These are phyloP conservation scores for Apamea monoglypha DNA, from an alignment of 2,888 invertebrate genomes.

Conservation along the genomic window DNA sequence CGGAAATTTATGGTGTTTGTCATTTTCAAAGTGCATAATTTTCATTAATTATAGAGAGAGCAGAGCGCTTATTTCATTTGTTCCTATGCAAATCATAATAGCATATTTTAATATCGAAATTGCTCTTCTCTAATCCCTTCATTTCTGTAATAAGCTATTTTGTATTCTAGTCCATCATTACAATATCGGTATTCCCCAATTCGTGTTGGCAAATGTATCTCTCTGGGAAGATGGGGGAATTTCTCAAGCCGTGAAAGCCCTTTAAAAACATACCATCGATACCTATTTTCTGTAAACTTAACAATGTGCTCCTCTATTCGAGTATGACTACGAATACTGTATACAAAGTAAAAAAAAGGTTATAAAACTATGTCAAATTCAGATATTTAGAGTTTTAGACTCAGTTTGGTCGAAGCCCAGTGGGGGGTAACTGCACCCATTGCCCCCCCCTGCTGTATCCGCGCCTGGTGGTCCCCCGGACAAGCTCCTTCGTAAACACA, in stretches of 20 bases:
- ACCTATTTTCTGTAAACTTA: background rate
- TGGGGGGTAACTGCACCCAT: background rate
- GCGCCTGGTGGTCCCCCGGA: background rate
- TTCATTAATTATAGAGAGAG: background rate
- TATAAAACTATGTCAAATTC: background rate
- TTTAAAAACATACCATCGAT: background rate
- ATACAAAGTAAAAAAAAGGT: background rate
- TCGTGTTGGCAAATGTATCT: background rate
- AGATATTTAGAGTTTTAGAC: no score
- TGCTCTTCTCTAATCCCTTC: background rate
- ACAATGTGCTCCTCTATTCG: background rate
- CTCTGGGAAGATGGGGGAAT: background rate
- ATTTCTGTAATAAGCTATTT: constrained; percentile 19
- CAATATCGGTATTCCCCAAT: constrained; percentile 6
- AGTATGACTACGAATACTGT: background rate
- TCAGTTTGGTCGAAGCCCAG: background rate
- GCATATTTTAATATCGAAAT: background rate
- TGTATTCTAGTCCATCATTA: constrained; percentile 13
- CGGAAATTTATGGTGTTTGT: background rate
- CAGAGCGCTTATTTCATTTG: background rate
- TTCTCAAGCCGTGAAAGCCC: no score
- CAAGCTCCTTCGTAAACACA: background rate
- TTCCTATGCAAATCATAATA: background rate
- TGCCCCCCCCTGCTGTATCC: background rate
- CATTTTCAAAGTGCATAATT: background rate